Evolutionary conservation across 2,113 vertebrate genomes (phyloP).

Genomic region (Pelobates fuscus): DNA sequence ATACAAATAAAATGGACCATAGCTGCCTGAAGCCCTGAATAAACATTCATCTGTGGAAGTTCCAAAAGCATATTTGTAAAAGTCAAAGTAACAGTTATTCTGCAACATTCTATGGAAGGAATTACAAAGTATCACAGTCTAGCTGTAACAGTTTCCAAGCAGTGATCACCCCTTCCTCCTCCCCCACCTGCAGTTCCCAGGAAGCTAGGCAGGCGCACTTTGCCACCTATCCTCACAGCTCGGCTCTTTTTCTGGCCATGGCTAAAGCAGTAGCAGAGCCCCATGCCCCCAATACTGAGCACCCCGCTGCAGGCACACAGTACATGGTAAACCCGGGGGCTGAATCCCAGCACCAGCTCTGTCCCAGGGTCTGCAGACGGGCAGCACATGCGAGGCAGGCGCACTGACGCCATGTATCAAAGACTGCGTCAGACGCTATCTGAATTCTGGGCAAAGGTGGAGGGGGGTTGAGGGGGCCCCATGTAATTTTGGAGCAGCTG

Average conservation of each 20-base stretch:
- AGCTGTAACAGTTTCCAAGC: too few relatives aligned
- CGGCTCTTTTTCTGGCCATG: background rate
- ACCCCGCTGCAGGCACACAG: constrained; percentile 9
- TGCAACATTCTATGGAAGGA: too few relatives aligned
- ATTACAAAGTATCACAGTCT: too few relatives aligned
- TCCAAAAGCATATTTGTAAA: too few relatives aligned
- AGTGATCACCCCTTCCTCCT: background rate
- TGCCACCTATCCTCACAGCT: background rate
- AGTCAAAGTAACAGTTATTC: too few relatives aligned
- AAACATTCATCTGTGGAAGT: too few relatives aligned
- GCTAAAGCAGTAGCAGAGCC: background rate
- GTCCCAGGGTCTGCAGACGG: constrained; percentile 1
- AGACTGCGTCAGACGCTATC: background rate
- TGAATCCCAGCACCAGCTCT: constrained; percentile 7
- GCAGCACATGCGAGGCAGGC: constrained; percentile 22
- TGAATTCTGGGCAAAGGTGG: too few relatives aligned
- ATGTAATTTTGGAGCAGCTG: background rate
- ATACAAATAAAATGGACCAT: too few relatives aligned
- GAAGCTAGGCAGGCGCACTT: background rate
- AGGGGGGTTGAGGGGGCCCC: too few relatives aligned
- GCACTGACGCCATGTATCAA: constrained; percentile 22
- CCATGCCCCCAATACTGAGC: constrained; percentile 5
- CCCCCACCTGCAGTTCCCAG: constrained; percentile 21
- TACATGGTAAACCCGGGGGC: background rate
- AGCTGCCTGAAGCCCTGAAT: too few relatives aligned